phyloP scores from a whole-genome alignment of 2,888 invertebrate genomes.

The Hypsopygia costalis region DNA sequence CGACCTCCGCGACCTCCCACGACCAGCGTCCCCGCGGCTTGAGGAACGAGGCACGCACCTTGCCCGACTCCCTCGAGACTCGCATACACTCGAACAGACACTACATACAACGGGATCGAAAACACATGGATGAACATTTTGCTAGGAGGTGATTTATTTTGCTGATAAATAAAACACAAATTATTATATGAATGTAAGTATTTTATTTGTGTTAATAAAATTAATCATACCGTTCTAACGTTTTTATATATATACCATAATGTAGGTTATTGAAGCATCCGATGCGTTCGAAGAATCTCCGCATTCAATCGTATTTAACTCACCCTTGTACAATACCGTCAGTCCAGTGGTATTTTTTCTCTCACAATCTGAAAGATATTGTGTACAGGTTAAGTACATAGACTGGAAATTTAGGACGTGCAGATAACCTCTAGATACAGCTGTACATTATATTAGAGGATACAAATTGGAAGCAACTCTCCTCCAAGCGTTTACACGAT shows the following conservation, averaged over 20 bases:
- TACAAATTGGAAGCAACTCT: too few species aligned
- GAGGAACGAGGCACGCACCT: slow-evolving; percentile 71
- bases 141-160: slow-evolving; percentile 78
- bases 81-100: slow-evolving; percentile 93
- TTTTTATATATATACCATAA: too few species aligned
- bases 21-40: slow-evolving; percentile 42
- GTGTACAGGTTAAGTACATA: slow-evolving; percentile 1
- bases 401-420: too few species aligned
- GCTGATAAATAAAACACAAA: slow-evolving; percentile 1
- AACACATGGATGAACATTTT: slow-evolving; percentile 92
- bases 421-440: too few species aligned
- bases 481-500: too few species aligned
- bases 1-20: slow-evolving; percentile 13
- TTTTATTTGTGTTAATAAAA: slow-evolving; percentile 12
- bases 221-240: slow-evolving; percentile 11
- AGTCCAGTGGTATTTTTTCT: slow-evolving; percentile 87
- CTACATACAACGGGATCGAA: slow-evolving; percentile 90
- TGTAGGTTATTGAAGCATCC: not conserved
- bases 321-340: slow-evolving; percentile 27
- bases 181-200: slow-evolving; percentile 4
- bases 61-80: slow-evolving; percentile 87
- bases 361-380: slow-evolving; percentile 83
- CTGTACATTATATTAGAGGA: too few species aligned
- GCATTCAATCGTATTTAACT: not conserved
- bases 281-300: slow-evolving; percentile 5